Percentiles rank a stretch among this genome's conserved stretches.
These are phyloP conservation scores for Clarias batrachus DNA, from an alignment of 2,113 vertebrate genomes.

Conservation along the genomic window DNA sequence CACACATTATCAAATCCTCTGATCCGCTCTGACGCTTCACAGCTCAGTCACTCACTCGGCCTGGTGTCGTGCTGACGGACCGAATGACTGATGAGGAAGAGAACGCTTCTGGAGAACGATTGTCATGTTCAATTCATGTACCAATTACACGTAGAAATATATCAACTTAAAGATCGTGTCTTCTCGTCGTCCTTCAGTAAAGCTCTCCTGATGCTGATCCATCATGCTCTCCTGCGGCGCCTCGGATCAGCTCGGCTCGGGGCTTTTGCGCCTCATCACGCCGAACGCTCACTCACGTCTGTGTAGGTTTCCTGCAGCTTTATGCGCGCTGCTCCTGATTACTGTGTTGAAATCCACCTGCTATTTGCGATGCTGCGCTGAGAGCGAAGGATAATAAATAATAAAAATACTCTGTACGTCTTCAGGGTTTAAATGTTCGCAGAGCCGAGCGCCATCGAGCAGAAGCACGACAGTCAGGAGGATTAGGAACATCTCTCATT, in stretches of 20 bases:
- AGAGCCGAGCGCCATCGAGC: background rate
- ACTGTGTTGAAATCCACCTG: background rate
- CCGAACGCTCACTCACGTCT: background rate
- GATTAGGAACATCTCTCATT: constrained; percentile 22
- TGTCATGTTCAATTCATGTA: too few species aligned
- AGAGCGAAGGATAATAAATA: background rate
- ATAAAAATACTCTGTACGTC: background rate
- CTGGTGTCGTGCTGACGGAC: too few species aligned
- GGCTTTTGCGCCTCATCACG: background rate
- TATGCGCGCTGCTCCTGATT: background rate
- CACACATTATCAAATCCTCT: too few species aligned
- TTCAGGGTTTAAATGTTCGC: background rate
- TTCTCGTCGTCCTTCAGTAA: too few species aligned
- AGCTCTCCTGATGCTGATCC: too few species aligned
- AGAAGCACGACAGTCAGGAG: background rate
- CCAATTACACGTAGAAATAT: too few species aligned
- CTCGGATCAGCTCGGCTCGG: background rate
- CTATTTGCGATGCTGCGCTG: background rate
- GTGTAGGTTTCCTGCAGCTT: background rate
- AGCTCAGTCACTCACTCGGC: too few species aligned
- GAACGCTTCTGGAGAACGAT: too few species aligned
- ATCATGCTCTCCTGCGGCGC: too few species aligned
- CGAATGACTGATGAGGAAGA: too few species aligned
- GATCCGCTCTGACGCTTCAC: too few species aligned
- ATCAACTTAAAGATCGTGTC: too few species aligned